phyloP scores from a whole-genome alignment of 2,113 vertebrate genomes.

The Fregetta grallaria region DNA sequence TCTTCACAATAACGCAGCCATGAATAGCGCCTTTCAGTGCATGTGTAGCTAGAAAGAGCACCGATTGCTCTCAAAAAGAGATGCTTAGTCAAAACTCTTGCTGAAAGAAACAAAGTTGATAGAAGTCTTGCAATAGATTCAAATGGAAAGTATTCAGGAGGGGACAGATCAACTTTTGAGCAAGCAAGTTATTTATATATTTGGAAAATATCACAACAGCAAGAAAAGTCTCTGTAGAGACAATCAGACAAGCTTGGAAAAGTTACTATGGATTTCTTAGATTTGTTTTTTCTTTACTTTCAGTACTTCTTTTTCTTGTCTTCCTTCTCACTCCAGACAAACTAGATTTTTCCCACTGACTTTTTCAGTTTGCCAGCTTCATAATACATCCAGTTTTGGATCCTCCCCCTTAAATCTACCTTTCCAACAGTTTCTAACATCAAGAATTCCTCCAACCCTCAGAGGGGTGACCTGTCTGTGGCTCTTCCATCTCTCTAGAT shows the following conservation, averaged over 20 bases:
- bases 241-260: not conserved
- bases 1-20: not conserved
- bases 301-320: not conserved
- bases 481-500: not conserved
- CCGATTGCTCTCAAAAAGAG: not conserved
- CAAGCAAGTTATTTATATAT: not conserved
- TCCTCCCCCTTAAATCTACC: not conserved
- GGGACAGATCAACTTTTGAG: not conserved
- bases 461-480: not conserved
- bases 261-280: not conserved
- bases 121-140: not conserved
- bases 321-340: not conserved
- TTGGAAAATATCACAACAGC: not conserved
- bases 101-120: not conserved
- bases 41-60: not conserved
- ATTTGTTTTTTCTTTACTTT: not conserved
- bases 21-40: slow-evolving; percentile 2
- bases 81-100: not conserved
- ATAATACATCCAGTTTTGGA: not conserved
- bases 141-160: not conserved
- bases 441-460: not conserved
- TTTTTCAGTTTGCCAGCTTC: not conserved
- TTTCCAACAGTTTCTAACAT: not conserved
- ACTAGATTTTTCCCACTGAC: not conserved
- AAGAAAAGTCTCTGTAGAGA: not conserved